Evolutionary conservation across 2,797 vertebrate genomes (phyloP), one percentile per base, ranked within the genome.

Genomic region (Anomalospiza imberbis): DNA sequence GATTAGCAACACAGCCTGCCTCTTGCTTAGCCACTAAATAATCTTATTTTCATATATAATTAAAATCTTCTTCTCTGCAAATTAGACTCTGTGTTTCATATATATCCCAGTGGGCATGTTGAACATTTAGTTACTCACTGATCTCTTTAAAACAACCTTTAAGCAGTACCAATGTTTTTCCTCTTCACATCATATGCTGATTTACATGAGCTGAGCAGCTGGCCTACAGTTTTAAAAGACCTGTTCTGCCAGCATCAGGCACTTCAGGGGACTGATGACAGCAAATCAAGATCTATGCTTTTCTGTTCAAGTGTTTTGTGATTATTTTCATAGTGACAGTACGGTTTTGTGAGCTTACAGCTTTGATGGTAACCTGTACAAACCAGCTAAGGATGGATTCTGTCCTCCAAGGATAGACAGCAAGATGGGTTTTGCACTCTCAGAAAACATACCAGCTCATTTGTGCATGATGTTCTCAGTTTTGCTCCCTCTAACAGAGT

Each of bases 91-190:
- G 63, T 71, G 32, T 61, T 93, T 86, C 58, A 79, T 40, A 73
- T 9, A 19, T 24, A 76, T 83, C 61, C 88, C 72, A 91, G 53
- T 44, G 81, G 38, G 19, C 65, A 70, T 4, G 17, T 71, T 82
- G 81, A 89, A 92, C 36, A 71, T 60, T 55, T 44, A 63, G 53
- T 76, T 92, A 79, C 40, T 94, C 53, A 15, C 40, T 61, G 70
- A 84, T 80, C 31, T 90, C 76, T 93, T 91, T 57, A 63, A 91
- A 94, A 70, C 55, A 93, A n/a, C 38, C 42, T 93, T 85, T 85
- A 92, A 77, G 53, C 50, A 67, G 15, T 47, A 95, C 13, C 40
- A 48, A 79, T 44, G 38, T 54, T 89, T 85, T 74, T 77, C 81
- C 17, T 67, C 57, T 67, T 87, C 61, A 50, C 1, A 2, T 60